Evolutionary conservation across 2,888 invertebrate species (phyloP), one percentile per base, ranked within the genome.

Genomic region (Vesta saturnalis): DNA sequence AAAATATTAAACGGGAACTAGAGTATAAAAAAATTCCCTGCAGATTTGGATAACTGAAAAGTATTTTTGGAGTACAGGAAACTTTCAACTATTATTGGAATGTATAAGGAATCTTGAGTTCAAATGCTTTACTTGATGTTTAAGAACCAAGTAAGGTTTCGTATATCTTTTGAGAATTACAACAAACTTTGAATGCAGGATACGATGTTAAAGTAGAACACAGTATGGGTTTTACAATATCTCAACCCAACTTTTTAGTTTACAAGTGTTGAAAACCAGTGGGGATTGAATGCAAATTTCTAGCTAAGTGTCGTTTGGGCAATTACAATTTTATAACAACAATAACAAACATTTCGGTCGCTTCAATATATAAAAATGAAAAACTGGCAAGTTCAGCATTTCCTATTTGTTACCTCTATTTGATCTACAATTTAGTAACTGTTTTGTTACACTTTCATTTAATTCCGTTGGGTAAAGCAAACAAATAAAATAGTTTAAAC

Each of bases 401-500:
- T 65, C 46, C 52, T 55, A 52, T 65, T 55, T 23, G 18, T 47
- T 16, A 5, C 49, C 15, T 49, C 47, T 67, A 62, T 52, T 57
- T 62, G 57, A 52, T 49, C 58, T 22, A 58, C 52, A 67, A 61
- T 58, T 61, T 67, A 67, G 55, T 62, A 61, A 62, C 67, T 52
- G 35, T 58, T 67, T 62, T 57, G 57, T 39, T 62, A 61, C 67
- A 61, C 60, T 67, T 62, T 67, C 62, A 62, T 67, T 67, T 67
- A 55, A 57, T 43, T 67, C 43, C 59, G 52, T 8, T 21, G 23
- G 59, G 58, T 47, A 57, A 64, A 47, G 55, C 67, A 60, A 67
- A 61, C 67, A 67, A 70, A 70, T 62, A 62, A 71, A 67, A 67
- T 68, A 65, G 65, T 65, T 57, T 52, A 65, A 62, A 69, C 59